Evolutionary conservation across 2,888 invertebrate species (phyloP).

Genomic region (Ligdia adustata): DNA sequence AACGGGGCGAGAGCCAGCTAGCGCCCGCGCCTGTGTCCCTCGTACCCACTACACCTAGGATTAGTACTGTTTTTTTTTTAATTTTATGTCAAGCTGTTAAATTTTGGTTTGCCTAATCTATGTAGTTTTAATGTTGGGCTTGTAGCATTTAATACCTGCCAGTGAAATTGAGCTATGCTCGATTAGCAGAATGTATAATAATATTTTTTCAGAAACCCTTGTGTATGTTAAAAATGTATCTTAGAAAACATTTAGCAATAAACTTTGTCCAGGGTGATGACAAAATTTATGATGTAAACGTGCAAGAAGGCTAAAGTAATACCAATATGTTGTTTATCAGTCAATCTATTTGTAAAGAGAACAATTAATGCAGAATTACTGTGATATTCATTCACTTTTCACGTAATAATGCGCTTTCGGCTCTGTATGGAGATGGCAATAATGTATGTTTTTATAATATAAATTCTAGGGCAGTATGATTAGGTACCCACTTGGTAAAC

Average conservation of each 20-base stretch:
- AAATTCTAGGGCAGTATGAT: too few relatives aligned
- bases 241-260: conserved; percentile 7
- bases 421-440: conserved; percentile 64
- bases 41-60: conserved; percentile 3
- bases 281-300: neutral
- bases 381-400: conserved; percentile 75
- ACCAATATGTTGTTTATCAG: conserved; percentile 57
- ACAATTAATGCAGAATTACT: conserved; percentile 67
- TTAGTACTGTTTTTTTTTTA: conserved; percentile 13
- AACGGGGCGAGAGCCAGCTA: neutral
- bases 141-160: conserved; percentile 21
- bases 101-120: conserved; percentile 20
- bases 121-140: conserved; percentile 18
- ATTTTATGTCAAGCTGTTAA: conserved; percentile 20
- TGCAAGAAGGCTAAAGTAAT: conserved; percentile 41
- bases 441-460: too few relatives aligned
- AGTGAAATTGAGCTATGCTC: conserved; percentile 15
- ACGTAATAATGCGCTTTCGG: conserved; percentile 50
- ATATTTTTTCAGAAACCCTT: conserved; percentile 9
- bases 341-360: conserved; percentile 46
- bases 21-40: neutral
- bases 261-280: conserved; percentile 10
- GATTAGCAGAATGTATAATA: conserved; percentile 10
- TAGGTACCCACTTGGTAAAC: too few relatives aligned
- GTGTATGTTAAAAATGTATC: conserved; percentile 12